Evolutionary conservation across 2,888 invertebrate genomes (phyloP).

Genomic region (Agonopterix arenella): DNA sequence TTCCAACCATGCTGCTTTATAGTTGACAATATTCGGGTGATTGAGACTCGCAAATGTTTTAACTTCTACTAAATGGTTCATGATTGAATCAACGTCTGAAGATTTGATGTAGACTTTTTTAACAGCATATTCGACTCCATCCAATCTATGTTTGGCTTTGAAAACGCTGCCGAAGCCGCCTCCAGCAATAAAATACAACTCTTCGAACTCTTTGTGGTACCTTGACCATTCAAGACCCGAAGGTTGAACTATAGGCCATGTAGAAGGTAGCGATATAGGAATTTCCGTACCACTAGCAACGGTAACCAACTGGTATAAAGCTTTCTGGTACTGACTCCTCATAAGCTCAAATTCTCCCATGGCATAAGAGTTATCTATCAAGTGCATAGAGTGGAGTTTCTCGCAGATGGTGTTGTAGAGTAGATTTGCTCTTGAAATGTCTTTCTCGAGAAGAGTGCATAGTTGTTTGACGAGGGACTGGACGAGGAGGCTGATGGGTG

Average conservation of each 20-base stretch:
- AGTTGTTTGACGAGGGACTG: slow-evolving; percentile 83
- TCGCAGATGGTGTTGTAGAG: slow-evolving; percentile 82
- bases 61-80: slow-evolving; percentile 84
- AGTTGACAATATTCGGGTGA: slow-evolving; percentile 88
- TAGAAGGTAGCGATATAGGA: slow-evolving; percentile 60
- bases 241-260: slow-evolving; percentile 72
- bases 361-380: slow-evolving; percentile 83
- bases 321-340: slow-evolving; percentile 81
- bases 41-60: slow-evolving; percentile 87
- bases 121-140: slow-evolving; percentile 86
- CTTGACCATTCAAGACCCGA: slow-evolving; percentile 78
- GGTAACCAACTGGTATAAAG: slow-evolving; percentile 79
- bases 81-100: slow-evolving; percentile 78
- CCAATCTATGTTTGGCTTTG: slow-evolving; percentile 84
- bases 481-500: slow-evolving; percentile 81
- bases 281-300: slow-evolving; percentile 76
- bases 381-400: slow-evolving; percentile 80
- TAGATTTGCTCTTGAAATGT: slow-evolving; percentile 73
- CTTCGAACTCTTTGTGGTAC: slow-evolving; percentile 83
- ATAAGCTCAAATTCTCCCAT: slow-evolving; percentile 83
- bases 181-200: slow-evolving; percentile 81
- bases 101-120: slow-evolving; percentile 85
- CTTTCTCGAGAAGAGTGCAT: slow-evolving; percentile 80
- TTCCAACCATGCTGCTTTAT: slow-evolving; percentile 91
- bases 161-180: slow-evolving; percentile 89